Base-by-base conservation (phyloP, 2,113 vertebrate genomes). In the Cinclus mexicanus region DNA sequence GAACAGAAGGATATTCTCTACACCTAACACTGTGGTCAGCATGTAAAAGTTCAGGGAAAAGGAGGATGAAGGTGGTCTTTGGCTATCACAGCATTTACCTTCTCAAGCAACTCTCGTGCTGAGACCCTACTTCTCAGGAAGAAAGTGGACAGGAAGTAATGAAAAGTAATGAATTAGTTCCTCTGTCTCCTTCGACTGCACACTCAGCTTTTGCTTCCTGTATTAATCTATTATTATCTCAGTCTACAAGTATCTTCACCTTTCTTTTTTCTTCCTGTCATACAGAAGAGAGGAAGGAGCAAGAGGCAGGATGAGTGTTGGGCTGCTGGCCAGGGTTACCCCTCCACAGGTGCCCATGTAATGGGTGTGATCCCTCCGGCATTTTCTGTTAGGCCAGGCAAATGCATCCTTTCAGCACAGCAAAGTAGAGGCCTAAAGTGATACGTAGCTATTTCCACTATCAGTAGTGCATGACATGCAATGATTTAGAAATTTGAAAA, bases 221-320 rank as follows among this genome's bases (percentile, higher is more conserved):
- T 29, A 52, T 56, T 60, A 64, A 50, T 7, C 7, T 81, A 20
- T 55, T 33, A 13, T 44, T 35, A 57, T n/a, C 23, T 41, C 10
- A 1, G 28, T 11, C 10, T 15, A 14, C 3, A 80, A 50, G 29
- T 42, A 20, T 76, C 78, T 60, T 33, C 25, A 28, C 15, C 8
- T 52, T 90, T 70, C n/a, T 47, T 49, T 74, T 65, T 69, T 14
- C 15, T 39, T 61, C 29, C 31, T 22, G 20, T 24, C 9, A 9
- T 1, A 1, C 2, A 23, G 29, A 3, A 44, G 20, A 67, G 6
- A 55, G 5, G 12, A 85, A 25, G 0, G 0, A 79, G 33, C 28
- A 79, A 67, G 57, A 83, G 39, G 12, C 9, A 86, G 21, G 21
- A 12, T 71, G 12, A 33, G 20, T 8, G 11, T 6, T 72, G 26